Evolutionary conservation across 2,888 invertebrate species (phyloP).

Genomic region (Apodemia zela): DNA sequence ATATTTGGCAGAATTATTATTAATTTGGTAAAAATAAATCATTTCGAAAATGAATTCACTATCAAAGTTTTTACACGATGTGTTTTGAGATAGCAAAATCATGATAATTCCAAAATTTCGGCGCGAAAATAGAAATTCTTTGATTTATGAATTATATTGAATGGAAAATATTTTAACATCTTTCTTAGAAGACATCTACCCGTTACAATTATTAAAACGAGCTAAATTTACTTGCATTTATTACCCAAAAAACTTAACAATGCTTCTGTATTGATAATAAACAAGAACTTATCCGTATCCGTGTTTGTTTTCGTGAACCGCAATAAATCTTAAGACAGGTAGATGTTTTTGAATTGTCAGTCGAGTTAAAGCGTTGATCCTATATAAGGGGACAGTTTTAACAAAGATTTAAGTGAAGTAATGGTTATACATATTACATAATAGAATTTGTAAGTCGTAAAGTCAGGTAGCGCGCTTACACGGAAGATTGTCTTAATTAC

Average conservation of each 20-base stretch:
- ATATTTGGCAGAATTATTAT: too few species aligned
- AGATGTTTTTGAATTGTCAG: conserved; percentile 52
- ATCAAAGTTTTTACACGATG: too few species aligned
- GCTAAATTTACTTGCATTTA: not conserved
- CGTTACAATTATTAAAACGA: conserved; percentile 14
- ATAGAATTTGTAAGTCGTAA: conserved; percentile 35
- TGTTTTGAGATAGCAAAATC: too few species aligned
- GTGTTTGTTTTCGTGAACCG: conserved; percentile 28
- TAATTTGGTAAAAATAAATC: too few species aligned
- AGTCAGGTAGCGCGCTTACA: conserved; percentile 70
- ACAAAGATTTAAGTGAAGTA: conserved; percentile 63
- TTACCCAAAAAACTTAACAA: conserved; percentile 13
- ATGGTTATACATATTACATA: conserved; percentile 57
- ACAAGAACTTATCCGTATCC: conserved; percentile 29
- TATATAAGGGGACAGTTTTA: conserved; percentile 50
- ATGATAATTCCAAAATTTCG: too few species aligned
- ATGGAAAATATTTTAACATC: not conserved
- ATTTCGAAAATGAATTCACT: too few species aligned
- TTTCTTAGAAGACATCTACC: not conserved
- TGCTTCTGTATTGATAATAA: conserved; percentile 15
- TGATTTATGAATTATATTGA: not conserved
- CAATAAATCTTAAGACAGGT: conserved; percentile 49
- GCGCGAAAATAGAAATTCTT: not conserved
- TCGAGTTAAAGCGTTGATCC: conserved; percentile 66
- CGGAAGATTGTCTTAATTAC: conserved; percentile 58